A percentile compares a stretch with the other conserved stretches of the same genome.
Evolutionary conservation across 2,888 invertebrate genomes (phyloP).

Genomic region (Drosophila pseudotalamancana): DNA sequence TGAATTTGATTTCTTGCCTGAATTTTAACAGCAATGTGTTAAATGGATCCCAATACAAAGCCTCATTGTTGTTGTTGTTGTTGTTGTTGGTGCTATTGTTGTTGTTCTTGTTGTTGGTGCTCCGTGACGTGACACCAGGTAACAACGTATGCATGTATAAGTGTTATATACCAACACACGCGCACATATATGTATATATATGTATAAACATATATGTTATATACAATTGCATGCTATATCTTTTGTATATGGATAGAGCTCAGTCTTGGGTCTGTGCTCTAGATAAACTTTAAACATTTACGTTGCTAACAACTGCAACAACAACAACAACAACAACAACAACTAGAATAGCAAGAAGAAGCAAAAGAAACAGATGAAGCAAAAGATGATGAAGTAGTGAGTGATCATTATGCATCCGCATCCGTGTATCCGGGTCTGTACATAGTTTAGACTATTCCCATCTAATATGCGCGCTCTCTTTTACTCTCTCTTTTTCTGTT

Average conservation of each 20-base stretch:
- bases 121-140: constrained; percentile 64
- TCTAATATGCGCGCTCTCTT: background rate
- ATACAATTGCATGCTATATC: constrained; percentile 37
- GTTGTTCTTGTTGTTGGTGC: constrained; percentile 13
- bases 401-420: constrained; percentile 64
- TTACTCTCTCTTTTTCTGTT: background rate
- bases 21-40: constrained; percentile 81
- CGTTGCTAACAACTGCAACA: constrained; percentile 20
- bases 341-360: constrained; percentile 9
- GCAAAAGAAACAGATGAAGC: no score
- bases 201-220: constrained; percentile 13
- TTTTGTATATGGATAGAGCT: constrained; percentile 39
- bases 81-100: constrained; percentile 8
- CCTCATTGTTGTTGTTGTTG: constrained; percentile 27
- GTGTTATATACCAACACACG: constrained; percentile 58
- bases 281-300: constrained; percentile 57
- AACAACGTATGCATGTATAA: constrained; percentile 43
- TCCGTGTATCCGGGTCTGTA: constrained; percentile 30
- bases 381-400: no score
- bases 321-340: constrained; percentile 9
- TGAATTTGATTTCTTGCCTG: constrained; percentile 77
- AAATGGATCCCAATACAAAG: constrained; percentile 78
- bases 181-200: constrained; percentile 5
- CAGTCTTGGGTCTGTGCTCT: constrained; percentile 44
- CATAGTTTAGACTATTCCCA: constrained; percentile 10